Percentiles rank a stretch among this genome's conserved stretches.
These are phyloP conservation scores for Amphiprion clarkii DNA, from an alignment of 2,797 vertebrate species.

Conservation along the genomic window DNA sequence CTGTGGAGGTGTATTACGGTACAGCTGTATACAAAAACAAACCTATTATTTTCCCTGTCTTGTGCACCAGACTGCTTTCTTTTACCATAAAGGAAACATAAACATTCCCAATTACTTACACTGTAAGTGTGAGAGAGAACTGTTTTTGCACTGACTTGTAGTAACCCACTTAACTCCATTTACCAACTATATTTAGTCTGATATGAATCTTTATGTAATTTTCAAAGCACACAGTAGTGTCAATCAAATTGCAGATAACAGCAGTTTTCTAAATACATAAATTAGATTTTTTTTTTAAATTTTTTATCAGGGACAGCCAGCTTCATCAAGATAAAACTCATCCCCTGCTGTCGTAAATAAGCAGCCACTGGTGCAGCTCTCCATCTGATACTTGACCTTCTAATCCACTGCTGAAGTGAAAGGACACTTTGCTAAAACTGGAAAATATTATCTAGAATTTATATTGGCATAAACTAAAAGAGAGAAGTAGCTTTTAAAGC, in stretches of 20 bases:
- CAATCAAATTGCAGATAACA: constrained; percentile 4
- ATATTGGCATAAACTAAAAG: neutral
- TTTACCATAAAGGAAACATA: constrained; percentile 3
- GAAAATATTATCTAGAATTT: neutral
- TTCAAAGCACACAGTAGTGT: neutral
- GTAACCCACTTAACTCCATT: constrained; percentile 34
- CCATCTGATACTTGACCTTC: constrained; percentile 2
- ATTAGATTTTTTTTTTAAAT: constrained; percentile 5
- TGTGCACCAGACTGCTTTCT: constrained; percentile 10
- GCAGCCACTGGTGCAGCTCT: constrained; percentile 17
- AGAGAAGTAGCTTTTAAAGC: too few relatives aligned
- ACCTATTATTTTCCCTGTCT: constrained; percentile 40
- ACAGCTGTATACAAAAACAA: constrained; percentile 54
- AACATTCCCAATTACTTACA: constrained; percentile 18
- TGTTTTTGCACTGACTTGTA: constrained; percentile 16
- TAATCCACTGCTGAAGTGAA: neutral
- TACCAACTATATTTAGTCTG: constrained; percentile 29
- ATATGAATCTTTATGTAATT: constrained; percentile 12
- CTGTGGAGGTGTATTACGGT: constrained; percentile 62
- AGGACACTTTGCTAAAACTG: neutral
- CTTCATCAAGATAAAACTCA: constrained; percentile 8
- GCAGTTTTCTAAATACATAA: constrained; percentile 4
- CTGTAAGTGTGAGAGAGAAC: constrained; percentile 6
- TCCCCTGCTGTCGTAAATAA: constrained; percentile 1
- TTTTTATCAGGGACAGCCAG: neutral